Conservation (phyloP, 1,140 invertebrate species). For the Xylocopa sonorina region DNA sequence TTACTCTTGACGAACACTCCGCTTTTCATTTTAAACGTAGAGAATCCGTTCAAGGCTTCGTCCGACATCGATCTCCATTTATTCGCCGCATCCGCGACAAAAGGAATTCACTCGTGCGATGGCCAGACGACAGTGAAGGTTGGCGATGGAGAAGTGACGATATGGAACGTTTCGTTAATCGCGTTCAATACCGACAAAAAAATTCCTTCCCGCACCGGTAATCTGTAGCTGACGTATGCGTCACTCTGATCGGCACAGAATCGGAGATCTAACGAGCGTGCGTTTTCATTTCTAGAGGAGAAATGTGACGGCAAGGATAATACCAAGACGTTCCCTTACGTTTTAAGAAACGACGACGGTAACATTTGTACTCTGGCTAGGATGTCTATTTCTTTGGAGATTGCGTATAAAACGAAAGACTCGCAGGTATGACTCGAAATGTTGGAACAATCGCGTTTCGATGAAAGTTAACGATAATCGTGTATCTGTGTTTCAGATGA, state of each 20-base stretch:
- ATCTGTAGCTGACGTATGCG: not conserved
- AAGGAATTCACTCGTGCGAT: not conserved
- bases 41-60: not conserved
- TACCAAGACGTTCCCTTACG: not conserved
- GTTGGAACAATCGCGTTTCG: too few species aligned
- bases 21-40: not conserved
- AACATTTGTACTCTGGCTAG: not conserved
- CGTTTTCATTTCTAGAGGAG: not conserved
- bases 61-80: not conserved
- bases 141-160: fast-evolving
- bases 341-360: fast-evolving
- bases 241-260: too few species aligned
- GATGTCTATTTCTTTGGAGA: not conserved
- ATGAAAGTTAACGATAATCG: not conserved
- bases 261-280: not conserved
- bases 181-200: not conserved
- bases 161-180: not conserved
- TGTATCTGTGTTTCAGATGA: not conserved
- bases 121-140: fast-evolving
- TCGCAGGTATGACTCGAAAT: not conserved
- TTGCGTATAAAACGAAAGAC: not conserved
- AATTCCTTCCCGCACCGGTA: not conserved
- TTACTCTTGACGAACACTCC: not conserved
- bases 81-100: not conserved
- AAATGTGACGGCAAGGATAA: fast-evolving